Conservation (phyloP, 2,888 invertebrate genomes). For the Hofmannophila pseudospretella region DNA sequence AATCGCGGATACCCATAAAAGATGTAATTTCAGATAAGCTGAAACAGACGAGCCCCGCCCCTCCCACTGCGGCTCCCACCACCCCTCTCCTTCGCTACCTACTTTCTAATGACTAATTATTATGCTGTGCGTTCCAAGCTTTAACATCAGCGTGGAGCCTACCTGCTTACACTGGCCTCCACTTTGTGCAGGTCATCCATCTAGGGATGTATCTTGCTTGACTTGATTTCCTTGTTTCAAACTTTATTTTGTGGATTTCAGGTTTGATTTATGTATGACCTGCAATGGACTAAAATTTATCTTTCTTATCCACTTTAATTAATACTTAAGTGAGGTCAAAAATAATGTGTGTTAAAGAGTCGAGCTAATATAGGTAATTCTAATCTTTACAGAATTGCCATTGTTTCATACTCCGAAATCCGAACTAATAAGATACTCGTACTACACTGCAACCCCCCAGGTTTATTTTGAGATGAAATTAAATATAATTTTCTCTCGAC, state of each 20-base stretch:
- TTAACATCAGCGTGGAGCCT: slow-evolving; percentile 60
- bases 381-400: too few relatives aligned
- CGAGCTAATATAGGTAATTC: too few relatives aligned
- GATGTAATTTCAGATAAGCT: slow-evolving; percentile 79
- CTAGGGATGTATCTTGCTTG: slow-evolving; percentile 14
- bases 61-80: slow-evolving; percentile 36
- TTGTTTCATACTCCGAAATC: too few relatives aligned
- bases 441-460: too few relatives aligned
- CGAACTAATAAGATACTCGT: too few relatives aligned
- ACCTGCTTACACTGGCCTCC: slow-evolving; percentile 47
- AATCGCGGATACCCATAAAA: slow-evolving; percentile 78
- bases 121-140: slow-evolving; percentile 76
- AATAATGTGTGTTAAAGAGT: too few relatives aligned
- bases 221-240: slow-evolving; percentile 20
- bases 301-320: too few relatives aligned
- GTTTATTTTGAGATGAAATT: too few relatives aligned
- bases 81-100: slow-evolving; percentile 56
- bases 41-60: slow-evolving; percentile 75
- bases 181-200: slow-evolving; percentile 51
- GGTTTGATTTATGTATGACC: not conserved
- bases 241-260: slow-evolving; percentile 7
- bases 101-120: slow-evolving; percentile 79
- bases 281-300: too few relatives aligned
- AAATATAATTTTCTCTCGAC: too few relatives aligned
- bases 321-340: too few relatives aligned